These are phyloP conservation scores for Hofmannophila pseudospretella DNA, from an alignment of 2,888 invertebrate species.

Conservation along the genomic window DNA sequence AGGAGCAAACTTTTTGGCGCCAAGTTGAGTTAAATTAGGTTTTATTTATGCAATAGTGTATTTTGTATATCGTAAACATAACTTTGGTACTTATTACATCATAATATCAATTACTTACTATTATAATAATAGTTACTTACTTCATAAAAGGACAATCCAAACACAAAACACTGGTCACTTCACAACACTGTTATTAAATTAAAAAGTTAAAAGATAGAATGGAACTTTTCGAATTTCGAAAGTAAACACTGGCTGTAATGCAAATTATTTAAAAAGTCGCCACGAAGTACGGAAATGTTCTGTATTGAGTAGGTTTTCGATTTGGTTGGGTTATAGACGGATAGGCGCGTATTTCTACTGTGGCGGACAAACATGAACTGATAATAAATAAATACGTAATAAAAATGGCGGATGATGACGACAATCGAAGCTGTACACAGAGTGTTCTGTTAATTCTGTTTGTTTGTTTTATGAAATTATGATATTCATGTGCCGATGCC, in stretches of 20 bases:
- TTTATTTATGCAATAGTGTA: no score
- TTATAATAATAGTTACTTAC: neutral
- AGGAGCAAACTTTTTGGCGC: no score
- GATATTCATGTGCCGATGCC: no score
- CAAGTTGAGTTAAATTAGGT: no score
- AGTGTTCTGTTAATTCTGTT: no score
- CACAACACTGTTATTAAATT: neutral
- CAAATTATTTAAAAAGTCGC: slow-evolving; percentile 9
- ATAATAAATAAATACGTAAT: neutral
- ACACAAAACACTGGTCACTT: neutral
- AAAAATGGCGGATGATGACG: slow-evolving; percentile 2
- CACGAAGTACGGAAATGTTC: neutral
- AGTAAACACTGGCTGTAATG: slow-evolving; percentile 17
- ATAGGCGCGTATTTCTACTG: slow-evolving; percentile 11
- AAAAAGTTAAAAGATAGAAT: neutral
- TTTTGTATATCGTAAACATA: neutral
- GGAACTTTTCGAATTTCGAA: slow-evolving; percentile 4
- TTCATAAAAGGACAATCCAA: neutral
- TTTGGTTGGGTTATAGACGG: slow-evolving; percentile 19
- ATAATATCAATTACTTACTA: no score
- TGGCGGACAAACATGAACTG: slow-evolving; percentile 1
- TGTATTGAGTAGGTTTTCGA: slow-evolving; percentile 7
- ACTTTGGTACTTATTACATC: neutral
- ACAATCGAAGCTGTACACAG: neutral
- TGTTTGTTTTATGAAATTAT: no score